phyloP scores from a whole-genome alignment of 92 coral and sea anemone species.

The Phymanthus crucifer region DNA sequence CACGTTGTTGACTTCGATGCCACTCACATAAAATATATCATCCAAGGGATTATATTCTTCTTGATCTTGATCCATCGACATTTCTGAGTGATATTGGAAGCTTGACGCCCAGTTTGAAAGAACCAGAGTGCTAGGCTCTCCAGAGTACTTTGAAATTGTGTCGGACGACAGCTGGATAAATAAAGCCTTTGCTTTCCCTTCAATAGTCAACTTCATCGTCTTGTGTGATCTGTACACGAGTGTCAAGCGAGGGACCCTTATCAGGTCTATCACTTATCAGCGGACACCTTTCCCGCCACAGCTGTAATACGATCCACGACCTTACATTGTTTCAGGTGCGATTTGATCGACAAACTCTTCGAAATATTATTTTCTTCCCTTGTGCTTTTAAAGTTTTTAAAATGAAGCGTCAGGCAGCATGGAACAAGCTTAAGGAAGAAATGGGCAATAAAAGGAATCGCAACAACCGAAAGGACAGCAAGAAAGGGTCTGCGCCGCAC shows the following conservation, averaged over 20 bases:
- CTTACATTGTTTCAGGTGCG: too few relatives aligned
- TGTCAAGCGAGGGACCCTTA: too few relatives aligned
- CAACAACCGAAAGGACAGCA: constrained; percentile 6
- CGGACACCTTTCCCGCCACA: too few relatives aligned
- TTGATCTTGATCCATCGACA: neutral
- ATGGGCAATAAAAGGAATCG: constrained; percentile 31
- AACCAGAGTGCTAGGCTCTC: constrained; percentile 9
- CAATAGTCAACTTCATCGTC: neutral
- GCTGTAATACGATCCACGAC: too few relatives aligned
- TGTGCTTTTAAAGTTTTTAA: neutral
- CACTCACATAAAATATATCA: constrained; percentile 26
- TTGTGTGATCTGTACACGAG: too few relatives aligned
- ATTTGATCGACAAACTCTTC: too few relatives aligned
- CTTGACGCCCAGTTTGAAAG: constrained; percentile 15
- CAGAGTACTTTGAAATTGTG: constrained; percentile 22
- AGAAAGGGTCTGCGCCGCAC: constrained; percentile 37
- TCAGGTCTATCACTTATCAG: too few relatives aligned
- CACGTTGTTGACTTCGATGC: constrained; percentile 27
- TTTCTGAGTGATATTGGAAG: constrained; percentile 17
- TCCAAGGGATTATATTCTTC: constrained; percentile 26
- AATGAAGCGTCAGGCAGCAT: constrained; percentile 33
- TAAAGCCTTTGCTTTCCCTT: neutral
- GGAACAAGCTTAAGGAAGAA: constrained; percentile 40
- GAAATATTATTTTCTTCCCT: neutral
- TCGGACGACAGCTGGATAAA: neutral